Evolutionary conservation across 2,797 vertebrate genomes (phyloP).

Genomic region (Sphenodon punctatus): DNA sequence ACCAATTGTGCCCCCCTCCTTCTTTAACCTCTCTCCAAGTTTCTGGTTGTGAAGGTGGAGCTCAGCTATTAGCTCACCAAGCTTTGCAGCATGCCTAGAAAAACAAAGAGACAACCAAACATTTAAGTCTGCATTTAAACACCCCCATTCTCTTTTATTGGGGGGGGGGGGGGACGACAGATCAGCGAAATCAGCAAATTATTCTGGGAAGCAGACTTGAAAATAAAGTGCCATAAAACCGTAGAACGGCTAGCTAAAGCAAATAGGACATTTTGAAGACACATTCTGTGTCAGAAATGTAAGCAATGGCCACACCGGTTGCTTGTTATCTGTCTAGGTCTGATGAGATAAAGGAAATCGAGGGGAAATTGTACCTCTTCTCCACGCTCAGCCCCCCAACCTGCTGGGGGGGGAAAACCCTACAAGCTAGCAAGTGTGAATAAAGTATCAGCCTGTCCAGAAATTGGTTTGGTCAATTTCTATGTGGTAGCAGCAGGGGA

Average conservation of each 20-base stretch:
- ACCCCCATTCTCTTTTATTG: no score
- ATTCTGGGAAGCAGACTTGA: not conserved
- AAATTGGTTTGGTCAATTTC: no score
- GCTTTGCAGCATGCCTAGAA: conserved; percentile 80
- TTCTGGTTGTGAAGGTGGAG: conserved; percentile 90
- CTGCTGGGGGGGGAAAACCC: no score
- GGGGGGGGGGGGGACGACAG: not conserved
- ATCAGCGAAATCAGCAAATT: not conserved
- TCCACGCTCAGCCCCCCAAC: no score
- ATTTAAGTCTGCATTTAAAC: no score
- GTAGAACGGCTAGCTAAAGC: not conserved
- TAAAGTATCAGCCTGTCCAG: no score
- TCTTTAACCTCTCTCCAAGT: conserved; percentile 77
- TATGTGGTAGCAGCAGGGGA: no score
- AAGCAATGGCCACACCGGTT: not conserved
- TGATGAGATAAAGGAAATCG: no score
- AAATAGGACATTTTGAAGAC: not conserved
- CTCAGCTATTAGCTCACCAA: conserved; percentile 90
- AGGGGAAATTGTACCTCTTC: no score
- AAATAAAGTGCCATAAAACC: not conserved
- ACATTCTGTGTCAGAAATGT: not conserved
- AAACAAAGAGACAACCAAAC: not conserved
- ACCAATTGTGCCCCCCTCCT: conserved; percentile 86
- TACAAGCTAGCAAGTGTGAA: no score
- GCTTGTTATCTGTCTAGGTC: not conserved